Percentiles rank a stretch among this genome's conserved stretches.
Conservation (phyloP, 2,797 vertebrate species). For the Lithobates pipiens region DNA sequence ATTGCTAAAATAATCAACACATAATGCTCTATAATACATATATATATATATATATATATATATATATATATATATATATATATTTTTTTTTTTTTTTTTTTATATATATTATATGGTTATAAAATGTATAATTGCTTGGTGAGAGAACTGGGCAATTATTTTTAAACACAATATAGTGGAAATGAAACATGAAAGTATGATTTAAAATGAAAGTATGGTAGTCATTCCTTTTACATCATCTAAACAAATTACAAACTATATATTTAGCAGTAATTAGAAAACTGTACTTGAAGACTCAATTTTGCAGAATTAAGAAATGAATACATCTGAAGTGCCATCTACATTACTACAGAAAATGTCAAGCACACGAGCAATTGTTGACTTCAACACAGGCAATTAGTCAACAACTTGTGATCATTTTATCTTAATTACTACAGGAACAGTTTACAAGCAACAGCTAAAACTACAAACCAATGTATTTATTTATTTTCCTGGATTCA, state of each 20-base stretch:
- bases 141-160: background rate
- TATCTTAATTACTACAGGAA: slow-evolving; percentile 16
- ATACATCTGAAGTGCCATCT: slow-evolving; percentile 42
- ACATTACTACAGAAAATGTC: slow-evolving; percentile 51
- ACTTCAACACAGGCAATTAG: slow-evolving; percentile 45
- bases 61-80: too few species aligned
- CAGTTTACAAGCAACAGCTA: background rate
- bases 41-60: too few species aligned
- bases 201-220: background rate
- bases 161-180: background rate
- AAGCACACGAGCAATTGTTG: slow-evolving; percentile 48
- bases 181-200: background rate
- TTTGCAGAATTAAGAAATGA: slow-evolving; percentile 43
- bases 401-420: slow-evolving; percentile 14
- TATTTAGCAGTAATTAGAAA: slow-evolving; percentile 53
- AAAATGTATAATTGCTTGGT: background rate
- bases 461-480: too few species aligned
- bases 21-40: too few species aligned
- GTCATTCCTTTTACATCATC: slow-evolving; percentile 23
- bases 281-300: slow-evolving; percentile 38
- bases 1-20: too few species aligned
- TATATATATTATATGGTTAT: background rate
- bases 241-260: slow-evolving; percentile 47
- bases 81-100: too few species aligned
- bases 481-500: background rate